phyloP scores from a whole-genome alignment of 2,113 vertebrate genomes.

The Nanorana parkeri region DNA sequence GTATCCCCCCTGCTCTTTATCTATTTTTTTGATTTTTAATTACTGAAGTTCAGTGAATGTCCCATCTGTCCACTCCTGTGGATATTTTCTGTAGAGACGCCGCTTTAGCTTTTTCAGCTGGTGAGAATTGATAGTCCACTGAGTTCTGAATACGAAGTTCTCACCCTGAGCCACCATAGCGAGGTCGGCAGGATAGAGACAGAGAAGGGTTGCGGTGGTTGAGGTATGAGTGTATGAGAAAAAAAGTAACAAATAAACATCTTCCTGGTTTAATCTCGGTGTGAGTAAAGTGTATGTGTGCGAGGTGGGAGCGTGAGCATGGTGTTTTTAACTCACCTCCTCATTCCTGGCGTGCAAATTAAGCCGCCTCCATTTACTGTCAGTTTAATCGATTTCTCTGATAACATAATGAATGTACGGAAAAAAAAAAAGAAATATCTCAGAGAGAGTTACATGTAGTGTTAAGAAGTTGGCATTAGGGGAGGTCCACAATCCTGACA shows the following conservation, averaged over 20 bases:
- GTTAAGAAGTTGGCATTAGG: slow-evolving; percentile 28
- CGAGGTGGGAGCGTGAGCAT: slow-evolving; percentile 16
- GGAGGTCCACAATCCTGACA: slow-evolving; percentile 18
- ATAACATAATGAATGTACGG: slow-evolving; percentile 37
- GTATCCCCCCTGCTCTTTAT: not conserved
- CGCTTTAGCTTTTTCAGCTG: slow-evolving; percentile 32
- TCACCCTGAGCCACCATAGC: slow-evolving; percentile 45
- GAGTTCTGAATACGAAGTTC: slow-evolving; percentile 11
- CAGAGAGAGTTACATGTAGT: slow-evolving; percentile 50
- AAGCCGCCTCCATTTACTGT: slow-evolving; percentile 32
- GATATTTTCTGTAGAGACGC: slow-evolving; percentile 4
- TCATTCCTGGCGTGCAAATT: slow-evolving; percentile 12
- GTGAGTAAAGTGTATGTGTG: slow-evolving; percentile 53
- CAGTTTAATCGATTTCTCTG: slow-evolving; percentile 38
- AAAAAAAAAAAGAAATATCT: slow-evolving; percentile 44
- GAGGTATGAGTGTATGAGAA: slow-evolving; percentile 56
- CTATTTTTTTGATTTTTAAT: slow-evolving; percentile 2
- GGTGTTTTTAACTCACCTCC: slow-evolving; percentile 7
- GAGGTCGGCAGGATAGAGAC: slow-evolving; percentile 39
- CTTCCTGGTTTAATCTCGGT: slow-evolving; percentile 46
- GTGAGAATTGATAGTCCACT: slow-evolving; percentile 38
- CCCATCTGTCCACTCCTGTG: slow-evolving; percentile 29
- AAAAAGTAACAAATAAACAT: slow-evolving; percentile 42
- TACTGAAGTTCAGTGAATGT: slow-evolving; percentile 34
- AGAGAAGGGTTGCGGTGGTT: slow-evolving; percentile 34